Base-by-base conservation (phyloP, 2,797 vertebrate species). In the Paguma larvata region DNA sequence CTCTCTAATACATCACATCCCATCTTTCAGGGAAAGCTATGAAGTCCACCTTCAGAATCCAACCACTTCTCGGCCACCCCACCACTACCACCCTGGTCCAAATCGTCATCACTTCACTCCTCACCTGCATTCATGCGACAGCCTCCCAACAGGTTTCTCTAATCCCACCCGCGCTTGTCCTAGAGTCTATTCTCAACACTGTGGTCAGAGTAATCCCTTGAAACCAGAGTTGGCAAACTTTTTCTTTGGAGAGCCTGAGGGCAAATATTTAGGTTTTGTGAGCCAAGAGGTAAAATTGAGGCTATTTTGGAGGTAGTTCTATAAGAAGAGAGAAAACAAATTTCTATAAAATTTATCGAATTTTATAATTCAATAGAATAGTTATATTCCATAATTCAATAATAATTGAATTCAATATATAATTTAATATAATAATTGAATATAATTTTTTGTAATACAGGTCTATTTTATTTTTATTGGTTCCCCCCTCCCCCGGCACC, bases 231-330 rank as follows among this genome's bases (percentile, higher is more conserved):
- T 88, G 77, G 56, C 14, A 84, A 84, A 84, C 30, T 51, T 72
- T 48, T 78, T 41, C 73, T 38, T 0, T 79, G 53, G 38, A 88
- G 59, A 44, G 72, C 16, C 51, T 79, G 27, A 65, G 9, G 78
- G 11, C 32, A 84, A 83, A 75, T 25, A 79, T 32, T 93, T 79
- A 46, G 32, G n/a, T 21, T 59, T 83, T 87, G 19, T 2, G 30
- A 79, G 77, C 73, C 68, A 93, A 73, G 44, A 70, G 25, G 82
- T 59, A 90, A 95, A 91, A 73, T 32, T 25, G 48, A 87, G n/a
- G 12, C 9, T 77, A 27, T 73, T 93, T 87, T 6, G 59, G 12
- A 70, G 1, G 41, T 72, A 72, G 4, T 41, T 18, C 19, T 9
- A 46, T 11, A 73, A 84, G 46, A 89, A 80, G 72, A 63, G 16